Base-by-base conservation (phyloP, 2,113 vertebrate genomes). In the Miniopterus natalensis region DNA sequence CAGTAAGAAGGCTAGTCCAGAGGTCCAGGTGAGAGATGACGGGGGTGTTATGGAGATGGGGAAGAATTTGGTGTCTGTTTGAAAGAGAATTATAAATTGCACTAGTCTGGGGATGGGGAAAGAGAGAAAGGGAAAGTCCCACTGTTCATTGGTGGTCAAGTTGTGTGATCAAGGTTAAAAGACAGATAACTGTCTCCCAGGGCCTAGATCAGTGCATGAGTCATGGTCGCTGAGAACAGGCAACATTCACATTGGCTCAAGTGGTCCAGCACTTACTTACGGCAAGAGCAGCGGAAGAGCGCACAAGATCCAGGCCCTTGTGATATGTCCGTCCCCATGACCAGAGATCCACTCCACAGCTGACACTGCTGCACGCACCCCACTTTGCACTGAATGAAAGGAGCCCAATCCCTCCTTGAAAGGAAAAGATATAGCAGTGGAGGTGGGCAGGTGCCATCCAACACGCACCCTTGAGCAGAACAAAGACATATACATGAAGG, bases 291-390 rank as follows among this genome's bases (percentile, higher is more conserved):
- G 21, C 18, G 5, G 47, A 6, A 36, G 29, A 45, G 4, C 12
- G 25, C 29, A 65, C 40, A 23, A 31, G 74, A 25, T 20, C 17
- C 42, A 10, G 5, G 7, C n/a, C 36, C 31, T 36, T 7, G 27
- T 29, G 20, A 27, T 1, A 6, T 18, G 2, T 25, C n/a, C 0
- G 21, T 25, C 20, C 47, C 71, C 61, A 2, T 0, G 15, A 36
- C 18, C 17, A 29, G 9, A 66, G 36, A 45, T 29, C n/a, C 2
- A 14, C 27, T 10, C 80, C 31, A 5, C 2, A 63, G 66, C 47
- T 2, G 21, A 59, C 0, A 1, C 10, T 3, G 1, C 23, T 8
- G 3, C 31, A 65, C 1, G n/a, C 23, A n/a, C 40, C 42, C 75
- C 65, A 31, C 70, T 18, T 11, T 0, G 0, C 9, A 55, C 29